Evolutionary conservation across 2,797 vertebrate species (phyloP).

Genomic region (Cirrhinus mrigala): DNA sequence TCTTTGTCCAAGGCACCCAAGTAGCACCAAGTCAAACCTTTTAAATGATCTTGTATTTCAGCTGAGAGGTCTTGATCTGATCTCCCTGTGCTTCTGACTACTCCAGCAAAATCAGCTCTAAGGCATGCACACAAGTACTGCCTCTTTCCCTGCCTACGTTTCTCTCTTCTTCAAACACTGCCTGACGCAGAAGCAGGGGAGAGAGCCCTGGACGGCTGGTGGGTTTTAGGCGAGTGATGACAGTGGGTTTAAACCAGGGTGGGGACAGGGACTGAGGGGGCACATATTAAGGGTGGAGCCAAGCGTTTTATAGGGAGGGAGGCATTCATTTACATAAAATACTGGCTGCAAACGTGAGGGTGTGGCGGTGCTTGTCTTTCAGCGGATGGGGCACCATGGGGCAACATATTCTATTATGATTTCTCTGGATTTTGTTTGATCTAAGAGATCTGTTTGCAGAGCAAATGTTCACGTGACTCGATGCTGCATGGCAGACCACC

Average conservation of each 20-base stretch:
- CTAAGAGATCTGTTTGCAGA: constrained; percentile 4
- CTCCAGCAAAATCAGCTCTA: constrained; percentile 17
- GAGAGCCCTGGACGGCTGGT: constrained; percentile 57
- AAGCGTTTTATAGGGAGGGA: not conserved
- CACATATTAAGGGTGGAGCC: constrained; percentile 67
- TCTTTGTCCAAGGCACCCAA: constrained; percentile 49
- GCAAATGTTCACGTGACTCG: constrained; percentile 4
- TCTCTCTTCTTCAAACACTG: constrained; percentile 71
- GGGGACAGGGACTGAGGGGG: constrained; percentile 60
- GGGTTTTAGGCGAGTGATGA: constrained; percentile 64
- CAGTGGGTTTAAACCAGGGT: constrained; percentile 62
- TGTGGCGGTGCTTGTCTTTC: constrained; percentile 24
- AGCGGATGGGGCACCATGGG: not conserved
- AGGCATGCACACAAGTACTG: constrained; percentile 50
- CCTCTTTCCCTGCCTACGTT: constrained; percentile 52
- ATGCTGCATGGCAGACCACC: constrained; percentile 37
- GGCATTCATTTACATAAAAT: constrained; percentile 25
- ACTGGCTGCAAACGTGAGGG: constrained; percentile 32
- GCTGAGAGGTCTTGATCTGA: constrained; percentile 69
- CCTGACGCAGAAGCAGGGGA: constrained; percentile 66
- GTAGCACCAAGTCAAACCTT: constrained; percentile 61
- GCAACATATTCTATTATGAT: not conserved
- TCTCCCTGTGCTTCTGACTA: constrained; percentile 31
- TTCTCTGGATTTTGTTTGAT: constrained; percentile 2
- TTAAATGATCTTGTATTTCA: constrained; percentile 72